These are phyloP conservation scores for Gallinago jamesoni DNA, from an alignment of 2,113 vertebrate species.

Conservation along the genomic window DNA sequence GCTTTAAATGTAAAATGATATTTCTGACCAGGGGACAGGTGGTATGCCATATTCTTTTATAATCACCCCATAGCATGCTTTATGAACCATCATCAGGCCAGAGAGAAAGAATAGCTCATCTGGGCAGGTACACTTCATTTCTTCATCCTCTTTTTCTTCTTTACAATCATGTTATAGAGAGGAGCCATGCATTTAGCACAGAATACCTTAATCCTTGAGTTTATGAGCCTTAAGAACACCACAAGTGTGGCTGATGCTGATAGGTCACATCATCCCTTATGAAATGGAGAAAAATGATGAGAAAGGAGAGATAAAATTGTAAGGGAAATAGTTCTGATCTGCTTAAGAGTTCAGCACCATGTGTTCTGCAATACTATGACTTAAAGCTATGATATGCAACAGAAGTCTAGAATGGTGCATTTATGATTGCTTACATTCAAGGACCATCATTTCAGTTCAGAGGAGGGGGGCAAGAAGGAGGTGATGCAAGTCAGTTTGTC, in stretches of 20 bases:
- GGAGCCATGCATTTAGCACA: background rate
- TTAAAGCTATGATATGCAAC: background rate
- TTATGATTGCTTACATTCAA: constrained; percentile 4
- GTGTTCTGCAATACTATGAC: constrained; percentile 22
- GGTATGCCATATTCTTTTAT: constrained; percentile 42
- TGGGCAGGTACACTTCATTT: constrained; percentile 30
- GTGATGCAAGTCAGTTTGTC: background rate
- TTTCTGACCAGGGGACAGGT: constrained; percentile 52
- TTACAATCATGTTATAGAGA: background rate
- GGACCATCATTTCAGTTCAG: background rate
- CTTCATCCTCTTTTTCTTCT: constrained; percentile 20
- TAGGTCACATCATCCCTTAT: background rate
- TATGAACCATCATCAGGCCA: constrained; percentile 21
- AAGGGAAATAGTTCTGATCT: constrained; percentile 27
- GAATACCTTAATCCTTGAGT: constrained; percentile 28
- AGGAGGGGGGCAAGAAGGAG: background rate
- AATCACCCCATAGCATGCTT: constrained; percentile 45
- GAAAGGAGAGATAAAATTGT: constrained; percentile 1
- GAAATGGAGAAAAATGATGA: background rate
- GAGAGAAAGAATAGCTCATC: constrained; percentile 27
- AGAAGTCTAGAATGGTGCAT: background rate
- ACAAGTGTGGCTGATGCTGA: background rate
- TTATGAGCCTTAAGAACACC: constrained; percentile 32
- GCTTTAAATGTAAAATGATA: constrained; percentile 9
- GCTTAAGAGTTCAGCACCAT: background rate